Evolutionary conservation across 2,888 invertebrate species (phyloP), one percentile per base, ranked within the genome.

Genomic region (Melikaiella ostensackeni): DNA sequence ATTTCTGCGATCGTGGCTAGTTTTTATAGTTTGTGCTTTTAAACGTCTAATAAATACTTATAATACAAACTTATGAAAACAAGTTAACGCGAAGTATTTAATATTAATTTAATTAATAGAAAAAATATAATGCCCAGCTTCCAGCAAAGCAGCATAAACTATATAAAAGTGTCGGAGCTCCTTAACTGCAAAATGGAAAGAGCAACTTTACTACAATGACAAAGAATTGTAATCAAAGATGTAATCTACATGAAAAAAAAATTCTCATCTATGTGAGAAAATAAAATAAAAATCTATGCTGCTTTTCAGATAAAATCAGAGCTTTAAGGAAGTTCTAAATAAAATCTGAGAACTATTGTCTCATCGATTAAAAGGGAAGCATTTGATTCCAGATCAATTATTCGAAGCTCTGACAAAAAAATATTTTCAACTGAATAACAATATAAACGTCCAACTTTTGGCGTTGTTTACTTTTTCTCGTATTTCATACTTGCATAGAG

Each of bases 101-200:
- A 70, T 50, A 70, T 50, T 66, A 66, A 66, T 46, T 66, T 46
- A 66, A 50, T 70, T 33, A 70, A 50, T 70, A 70, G 70, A 33
- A 70, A 50, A 70, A 70, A 70, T 70, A 70, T 70, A 70, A 70
- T 70, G 70, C 70, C 70, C 46, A 70, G 70, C 70, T 70, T 70
- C 50, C 70, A 70, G 46, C 50, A 70, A 70, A 70, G 30, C 30
- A 70, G 70, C 50, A 50, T 70, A 50, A 70, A 70, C 70, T 70
- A 70, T 70, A 70, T 70, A 50, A 70, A 70, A 70, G n/a, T 55
- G 70, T 70, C 70, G 70, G 50, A 70, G 70, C 27, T 70, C 42
- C 70, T 70, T 30, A 33, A 70, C n/a, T 70, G 70, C 13, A 70
- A 50, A 70, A 70, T 70, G 50, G 33, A 70, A 70, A 70, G 42